Percentiles rank a stretch among this genome's conserved stretches.
These are phyloP conservation scores for Agrilus mali DNA, from an alignment of 2,888 invertebrate species.

Conservation along the genomic window DNA sequence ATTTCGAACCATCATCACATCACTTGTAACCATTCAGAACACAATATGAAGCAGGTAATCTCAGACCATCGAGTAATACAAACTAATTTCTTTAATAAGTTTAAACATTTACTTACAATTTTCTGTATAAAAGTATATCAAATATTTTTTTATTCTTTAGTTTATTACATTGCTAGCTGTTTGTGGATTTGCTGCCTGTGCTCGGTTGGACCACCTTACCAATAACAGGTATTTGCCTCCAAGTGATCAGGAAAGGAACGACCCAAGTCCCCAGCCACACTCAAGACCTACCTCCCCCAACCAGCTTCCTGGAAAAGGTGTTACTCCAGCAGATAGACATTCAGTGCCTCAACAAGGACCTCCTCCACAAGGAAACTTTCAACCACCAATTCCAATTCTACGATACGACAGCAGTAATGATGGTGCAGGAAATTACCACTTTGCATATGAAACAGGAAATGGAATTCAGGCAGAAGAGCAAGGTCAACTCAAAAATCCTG, in stretches of 20 bases:
- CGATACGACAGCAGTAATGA: conserved; percentile 20
- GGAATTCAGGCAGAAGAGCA: conserved; percentile 23
- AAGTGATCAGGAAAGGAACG: conserved; percentile 7
- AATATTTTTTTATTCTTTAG: conserved; percentile 7
- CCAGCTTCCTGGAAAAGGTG: conserved; percentile 8
- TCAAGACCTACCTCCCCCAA: background rate
- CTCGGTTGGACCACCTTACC: conserved; percentile 16
- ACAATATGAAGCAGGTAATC: too few species aligned
- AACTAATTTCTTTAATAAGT: too few species aligned
- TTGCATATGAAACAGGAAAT: conserved; percentile 18
- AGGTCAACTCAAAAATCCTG: conserved; percentile 13
- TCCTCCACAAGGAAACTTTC: background rate
- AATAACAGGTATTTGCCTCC: conserved; percentile 7
- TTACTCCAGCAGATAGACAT: conserved; percentile 1
- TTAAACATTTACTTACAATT: too few species aligned
- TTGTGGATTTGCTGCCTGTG: conserved; percentile 19
- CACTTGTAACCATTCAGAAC: too few species aligned
- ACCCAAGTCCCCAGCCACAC: conserved; percentile 9
- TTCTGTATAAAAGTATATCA: background rate
- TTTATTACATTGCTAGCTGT: conserved; percentile 16
- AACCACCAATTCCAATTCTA: conserved; percentile 11
- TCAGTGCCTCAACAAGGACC: conserved; percentile 2
- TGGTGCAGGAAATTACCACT: conserved; percentile 20
- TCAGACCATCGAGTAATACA: too few species aligned
- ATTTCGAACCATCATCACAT: too few species aligned